Conservation (phyloP, 2,888 invertebrate genomes). For the Tyria jacobaeae region DNA sequence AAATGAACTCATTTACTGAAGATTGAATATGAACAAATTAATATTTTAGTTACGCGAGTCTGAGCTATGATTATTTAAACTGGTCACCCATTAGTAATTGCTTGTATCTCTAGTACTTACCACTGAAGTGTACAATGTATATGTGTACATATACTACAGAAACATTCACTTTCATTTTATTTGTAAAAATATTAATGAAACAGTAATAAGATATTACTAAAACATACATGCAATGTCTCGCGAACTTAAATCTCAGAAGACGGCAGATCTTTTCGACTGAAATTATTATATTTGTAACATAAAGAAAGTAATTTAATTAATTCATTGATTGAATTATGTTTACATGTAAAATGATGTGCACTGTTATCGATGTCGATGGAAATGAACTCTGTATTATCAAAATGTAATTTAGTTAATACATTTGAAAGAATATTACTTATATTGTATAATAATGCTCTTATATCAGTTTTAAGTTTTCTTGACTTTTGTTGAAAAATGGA, state of each 20-base stretch:
- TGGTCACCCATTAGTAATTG: not conserved
- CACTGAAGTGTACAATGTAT: not conserved
- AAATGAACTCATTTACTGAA: conserved; percentile 24
- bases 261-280: conserved; percentile 27
- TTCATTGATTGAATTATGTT: conserved; percentile 33
- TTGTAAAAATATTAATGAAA: not conserved
- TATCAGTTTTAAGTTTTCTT: not conserved
- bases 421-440: not conserved
- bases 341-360: conserved; percentile 25
- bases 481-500: not conserved
- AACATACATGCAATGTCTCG: conserved; percentile 17
- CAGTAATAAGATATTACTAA: conserved; percentile 4
- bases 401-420: not conserved
- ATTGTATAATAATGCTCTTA: not conserved
- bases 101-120: not conserved
- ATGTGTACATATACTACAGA: not conserved
- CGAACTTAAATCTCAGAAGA: conserved; percentile 18
- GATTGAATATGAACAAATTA: conserved; percentile 25
- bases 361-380: conserved; percentile 48
- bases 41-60: conserved; percentile 26
- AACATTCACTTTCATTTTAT: not conserved
- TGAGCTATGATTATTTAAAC: not conserved
- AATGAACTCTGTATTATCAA: conserved; percentile 1
- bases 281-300: conserved; percentile 21
- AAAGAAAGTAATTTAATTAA: conserved; percentile 22